phyloP scores from a whole-genome alignment of 2,888 invertebrate genomes.

The Cordilura impudica region DNA sequence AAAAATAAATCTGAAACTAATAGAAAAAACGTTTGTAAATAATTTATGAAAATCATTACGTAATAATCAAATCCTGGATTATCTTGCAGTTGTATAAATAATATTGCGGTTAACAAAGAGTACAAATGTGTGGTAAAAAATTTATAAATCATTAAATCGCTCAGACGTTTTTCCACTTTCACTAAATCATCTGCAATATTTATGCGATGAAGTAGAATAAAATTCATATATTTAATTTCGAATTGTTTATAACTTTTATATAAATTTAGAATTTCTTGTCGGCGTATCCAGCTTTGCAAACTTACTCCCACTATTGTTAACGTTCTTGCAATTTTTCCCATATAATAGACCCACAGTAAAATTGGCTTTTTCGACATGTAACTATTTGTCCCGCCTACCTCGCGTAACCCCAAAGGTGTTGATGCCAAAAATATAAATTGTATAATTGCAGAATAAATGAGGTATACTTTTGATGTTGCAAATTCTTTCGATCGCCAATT shows the following conservation, averaged over 20 bases:
- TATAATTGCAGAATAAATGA: not conserved
- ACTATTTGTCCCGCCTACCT: not conserved
- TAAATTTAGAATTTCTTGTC: not conserved
- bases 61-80: not conserved
- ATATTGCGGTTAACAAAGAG: not conserved
- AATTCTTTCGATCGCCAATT: not conserved
- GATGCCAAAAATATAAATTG: not conserved
- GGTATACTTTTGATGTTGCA: not conserved
- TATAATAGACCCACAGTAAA: not conserved
- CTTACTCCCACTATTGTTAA: not conserved
- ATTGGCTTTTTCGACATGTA: conserved; percentile 1
- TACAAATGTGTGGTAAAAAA: not conserved
- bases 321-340: not conserved
- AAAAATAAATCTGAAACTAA: not conserved
- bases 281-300: conserved; percentile 4
- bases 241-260: not conserved
- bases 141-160: not conserved
- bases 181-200: not conserved
- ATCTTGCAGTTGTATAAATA: not conserved
- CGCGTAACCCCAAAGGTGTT: not conserved
- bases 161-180: not conserved
- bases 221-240: not conserved
- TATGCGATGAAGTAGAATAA: not conserved
- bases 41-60: not conserved
- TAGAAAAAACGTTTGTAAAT: not conserved